Evolutionary conservation across 2,113 vertebrate genomes (phyloP).

Genomic region (Cnemophilus loriae): DNA sequence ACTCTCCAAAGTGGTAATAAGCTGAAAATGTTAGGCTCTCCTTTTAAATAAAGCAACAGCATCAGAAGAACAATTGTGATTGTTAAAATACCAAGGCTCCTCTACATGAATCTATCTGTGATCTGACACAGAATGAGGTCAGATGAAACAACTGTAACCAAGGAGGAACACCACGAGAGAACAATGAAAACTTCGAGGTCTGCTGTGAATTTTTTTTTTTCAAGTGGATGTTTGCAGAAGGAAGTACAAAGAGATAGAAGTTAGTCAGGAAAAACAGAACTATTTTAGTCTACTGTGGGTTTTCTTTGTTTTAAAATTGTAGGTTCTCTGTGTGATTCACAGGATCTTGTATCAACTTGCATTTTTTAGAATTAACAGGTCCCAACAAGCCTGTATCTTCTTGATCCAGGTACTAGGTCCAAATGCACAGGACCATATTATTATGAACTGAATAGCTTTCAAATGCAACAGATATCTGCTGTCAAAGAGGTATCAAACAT

Average conservation of each 20-base stretch:
- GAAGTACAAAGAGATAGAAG: neutral
- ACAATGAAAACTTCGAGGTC: neutral
- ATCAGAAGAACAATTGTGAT: neutral
- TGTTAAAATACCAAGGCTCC: neutral
- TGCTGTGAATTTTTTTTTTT: neutral
- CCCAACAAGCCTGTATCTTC: neutral
- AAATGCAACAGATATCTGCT: neutral
- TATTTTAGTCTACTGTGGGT: neutral
- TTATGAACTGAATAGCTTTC: neutral
- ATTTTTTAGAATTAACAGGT: neutral
- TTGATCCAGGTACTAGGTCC: neutral
- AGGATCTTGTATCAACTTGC: neutral
- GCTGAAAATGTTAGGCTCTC: neutral
- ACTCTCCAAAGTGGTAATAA: neutral
- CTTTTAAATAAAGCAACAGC: neutral
- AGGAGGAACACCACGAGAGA: neutral
- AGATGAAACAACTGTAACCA: neutral
- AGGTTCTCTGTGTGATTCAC: neutral
- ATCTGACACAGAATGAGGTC: neutral
- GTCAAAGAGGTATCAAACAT: neutral
- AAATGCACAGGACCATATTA: neutral
- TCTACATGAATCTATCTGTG: neutral
- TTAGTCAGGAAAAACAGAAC: neutral
- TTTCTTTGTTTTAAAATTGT: neutral
- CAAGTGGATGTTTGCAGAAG: neutral